Evolutionary conservation across 1,140 invertebrate genomes (phyloP), one percentile per base, ranked within the genome.

Genomic region (Oncopodura yosiiana): DNA sequence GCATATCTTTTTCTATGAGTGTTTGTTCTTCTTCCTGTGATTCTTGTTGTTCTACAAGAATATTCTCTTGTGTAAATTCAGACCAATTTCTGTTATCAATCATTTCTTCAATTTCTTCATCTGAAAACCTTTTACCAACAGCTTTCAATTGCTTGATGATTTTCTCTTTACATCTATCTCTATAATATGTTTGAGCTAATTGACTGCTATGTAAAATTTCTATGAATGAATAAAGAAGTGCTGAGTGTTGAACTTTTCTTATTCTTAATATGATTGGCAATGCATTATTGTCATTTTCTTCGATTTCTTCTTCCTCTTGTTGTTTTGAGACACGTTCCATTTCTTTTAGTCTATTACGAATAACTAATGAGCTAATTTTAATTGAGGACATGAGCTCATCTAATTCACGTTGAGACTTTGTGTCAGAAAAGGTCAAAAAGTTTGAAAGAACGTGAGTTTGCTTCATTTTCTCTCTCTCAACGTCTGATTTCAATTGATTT

Each of bases 1-100:
- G 71, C 59, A 93, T 80, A 72, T 91, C 86, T 54, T 80, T 77
- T 67, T 90, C 87, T 49, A 81, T 81, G 64, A 94, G 72, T 57
- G 82, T 80, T 68, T 82, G 79, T 68, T 80, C 81, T n/a, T 85
- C 86, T 71, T 82, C 75, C 65, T 79, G 79, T 29, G 85, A 88
- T 65, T 92, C 84, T 65, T 80, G 79, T n/a, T n/a, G n/a, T n/a
- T n/a, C n/a, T n/a, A n/a, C n/a, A n/a, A n/a, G n/a, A n/a, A n/a
- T n/a, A n/a, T n/a, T n/a, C n/a, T 78, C 79, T 71, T 81, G 78
- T 29, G 80, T 82, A 66, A 81, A 81, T 55, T 82, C 78, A 49
- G 76, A 74, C 50, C 75, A 77, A 69, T 81, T 81, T 30, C 77
- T 78, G 53, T 74, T 75, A 67, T 81, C 80, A 56, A 81, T 73